A percentile compares a stretch with the other conserved stretches of the same genome.
Conservation (phyloP, 2,113 vertebrate species). For the Scomber japonicus region DNA sequence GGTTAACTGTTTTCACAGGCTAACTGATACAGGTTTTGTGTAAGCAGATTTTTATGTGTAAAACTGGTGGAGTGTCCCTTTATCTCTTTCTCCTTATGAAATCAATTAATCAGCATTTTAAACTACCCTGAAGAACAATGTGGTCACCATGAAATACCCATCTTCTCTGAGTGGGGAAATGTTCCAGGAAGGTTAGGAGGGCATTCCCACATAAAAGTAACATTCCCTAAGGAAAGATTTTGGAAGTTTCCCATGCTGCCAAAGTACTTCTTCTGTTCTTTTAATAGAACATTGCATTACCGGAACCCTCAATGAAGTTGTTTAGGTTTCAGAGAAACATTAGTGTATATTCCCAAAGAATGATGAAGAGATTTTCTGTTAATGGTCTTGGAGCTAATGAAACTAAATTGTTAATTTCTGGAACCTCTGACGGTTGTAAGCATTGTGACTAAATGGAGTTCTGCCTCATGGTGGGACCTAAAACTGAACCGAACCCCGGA, state of each 20-base stretch:
- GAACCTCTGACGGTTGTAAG: not conserved
- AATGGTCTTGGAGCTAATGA: not conserved
- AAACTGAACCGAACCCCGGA: not conserved
- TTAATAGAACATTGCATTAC: not conserved
- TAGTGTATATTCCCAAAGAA: not conserved
- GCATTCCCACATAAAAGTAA: not conserved
- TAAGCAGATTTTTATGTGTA: too few relatives aligned
- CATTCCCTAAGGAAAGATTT: too few relatives aligned
- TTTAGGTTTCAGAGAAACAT: not conserved
- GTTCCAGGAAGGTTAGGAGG: not conserved
- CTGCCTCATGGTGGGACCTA: not conserved
- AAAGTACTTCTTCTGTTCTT: not conserved
- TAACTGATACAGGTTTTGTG: too few relatives aligned
- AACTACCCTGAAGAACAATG: not conserved
- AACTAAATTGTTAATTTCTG: not conserved
- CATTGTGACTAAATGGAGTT: too few relatives aligned
- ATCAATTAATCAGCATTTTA: not conserved
- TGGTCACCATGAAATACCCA: conserved; percentile 1
- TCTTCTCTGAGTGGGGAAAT: not conserved
- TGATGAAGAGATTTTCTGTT: not conserved
- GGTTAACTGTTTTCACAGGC: too few relatives aligned
- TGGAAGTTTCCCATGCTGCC: conserved; percentile 8
- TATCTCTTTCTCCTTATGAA: not conserved
- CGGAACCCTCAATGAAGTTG: not conserved
- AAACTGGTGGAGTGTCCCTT: too few relatives aligned